These are phyloP conservation scores for Octomys mimax DNA, from an alignment of 2,797 vertebrate genomes.

Conservation along the genomic window DNA sequence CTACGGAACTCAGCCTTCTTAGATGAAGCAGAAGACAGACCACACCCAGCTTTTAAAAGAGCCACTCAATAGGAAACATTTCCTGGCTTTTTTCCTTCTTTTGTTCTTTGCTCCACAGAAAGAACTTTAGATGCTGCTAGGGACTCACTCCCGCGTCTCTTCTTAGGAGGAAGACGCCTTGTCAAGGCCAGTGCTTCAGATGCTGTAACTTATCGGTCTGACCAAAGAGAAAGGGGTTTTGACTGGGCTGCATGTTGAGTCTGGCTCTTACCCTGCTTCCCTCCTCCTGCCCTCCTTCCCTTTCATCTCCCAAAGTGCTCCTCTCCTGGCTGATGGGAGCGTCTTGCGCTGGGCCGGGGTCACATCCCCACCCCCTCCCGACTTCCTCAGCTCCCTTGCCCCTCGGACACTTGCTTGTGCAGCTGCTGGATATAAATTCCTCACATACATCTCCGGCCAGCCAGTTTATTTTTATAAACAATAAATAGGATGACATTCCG, in stretches of 20 bases:
- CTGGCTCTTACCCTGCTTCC: slow-evolving; percentile 24
- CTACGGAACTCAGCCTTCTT: background rate
- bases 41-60: background rate
- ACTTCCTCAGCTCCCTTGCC: slow-evolving; percentile 75
- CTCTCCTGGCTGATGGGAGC: slow-evolving; percentile 23
- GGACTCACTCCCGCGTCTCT: background rate
- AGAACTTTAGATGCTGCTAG: background rate
- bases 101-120: background rate
- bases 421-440: slow-evolving; percentile 99
- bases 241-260: slow-evolving; percentile 37
- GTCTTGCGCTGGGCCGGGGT: slow-evolving; percentile 44
- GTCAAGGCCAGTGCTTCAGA: background rate
- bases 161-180: background rate
- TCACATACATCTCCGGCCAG: slow-evolving; percentile 95
- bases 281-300: slow-evolving; percentile 7
- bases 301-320: slow-evolving; percentile 80
- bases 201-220: background rate
- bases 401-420: slow-evolving; percentile 96
- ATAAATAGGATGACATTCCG: slow-evolving; percentile 96
- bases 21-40: background rate
- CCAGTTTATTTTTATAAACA: slow-evolving; percentile 99
- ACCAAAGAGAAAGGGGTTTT: background rate
- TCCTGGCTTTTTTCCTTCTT: background rate
- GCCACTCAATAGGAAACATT: background rate
- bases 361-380: slow-evolving; percentile 1